These are phyloP conservation scores for Falcunculus frontatus DNA, from an alignment of 2,113 vertebrate species.

Conservation along the genomic window DNA sequence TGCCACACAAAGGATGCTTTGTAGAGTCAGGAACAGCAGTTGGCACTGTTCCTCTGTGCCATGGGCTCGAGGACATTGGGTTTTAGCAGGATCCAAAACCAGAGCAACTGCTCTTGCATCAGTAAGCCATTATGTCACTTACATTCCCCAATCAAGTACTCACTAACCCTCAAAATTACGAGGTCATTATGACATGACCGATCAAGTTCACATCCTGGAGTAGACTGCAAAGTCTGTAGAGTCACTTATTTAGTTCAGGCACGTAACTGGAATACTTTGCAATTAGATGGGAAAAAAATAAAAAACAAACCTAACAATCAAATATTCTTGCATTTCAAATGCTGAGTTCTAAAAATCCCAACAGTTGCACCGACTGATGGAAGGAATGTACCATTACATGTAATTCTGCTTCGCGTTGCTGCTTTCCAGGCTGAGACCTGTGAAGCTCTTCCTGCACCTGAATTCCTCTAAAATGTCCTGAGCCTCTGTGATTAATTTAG, in stretches of 20 bases:
- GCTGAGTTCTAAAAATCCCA: neutral
- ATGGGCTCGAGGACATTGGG: rapidly evolving
- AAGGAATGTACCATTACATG: neutral
- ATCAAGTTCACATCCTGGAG: neutral
- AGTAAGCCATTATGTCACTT: neutral
- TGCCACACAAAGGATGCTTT: neutral
- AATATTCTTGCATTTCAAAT: neutral
- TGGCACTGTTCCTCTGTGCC: neutral
- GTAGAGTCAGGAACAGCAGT: neutral
- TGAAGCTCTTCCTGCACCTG: neutral
- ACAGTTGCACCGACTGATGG: neutral
- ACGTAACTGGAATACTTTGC: neutral
- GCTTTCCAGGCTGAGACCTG: neutral
- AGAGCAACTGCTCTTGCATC: neutral
- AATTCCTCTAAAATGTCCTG: neutral
- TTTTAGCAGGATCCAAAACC: neutral
- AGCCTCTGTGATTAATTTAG: neutral
- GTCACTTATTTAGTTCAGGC: neutral
- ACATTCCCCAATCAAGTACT: neutral
- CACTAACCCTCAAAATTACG: neutral
- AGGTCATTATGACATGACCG: neutral
- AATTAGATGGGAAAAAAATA: neutral
- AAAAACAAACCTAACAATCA: neutral
- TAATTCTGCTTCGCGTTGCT: neutral
- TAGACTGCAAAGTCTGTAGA: neutral